A percentile compares a stretch with the other conserved stretches of the same genome.
Conservation (phyloP, 2,797 vertebrate genomes). For the Rhadinocentrus ornatus region DNA sequence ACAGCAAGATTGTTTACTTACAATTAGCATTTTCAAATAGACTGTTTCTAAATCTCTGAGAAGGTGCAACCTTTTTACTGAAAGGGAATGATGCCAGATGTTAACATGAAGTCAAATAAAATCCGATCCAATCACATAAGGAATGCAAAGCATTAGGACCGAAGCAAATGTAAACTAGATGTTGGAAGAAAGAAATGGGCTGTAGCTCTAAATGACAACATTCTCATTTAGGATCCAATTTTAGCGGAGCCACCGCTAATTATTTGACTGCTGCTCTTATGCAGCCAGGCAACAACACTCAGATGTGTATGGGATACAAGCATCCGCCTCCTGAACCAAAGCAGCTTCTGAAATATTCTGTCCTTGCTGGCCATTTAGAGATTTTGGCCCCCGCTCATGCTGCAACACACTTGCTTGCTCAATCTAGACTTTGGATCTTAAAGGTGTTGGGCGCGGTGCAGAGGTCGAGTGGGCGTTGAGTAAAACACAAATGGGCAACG, state of each 20-base stretch:
- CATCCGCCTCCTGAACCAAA: not conserved
- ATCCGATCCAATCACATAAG: conserved; percentile 40
- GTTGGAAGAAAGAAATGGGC: conserved; percentile 33
- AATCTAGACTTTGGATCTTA: conserved; percentile 1
- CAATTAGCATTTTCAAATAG: not conserved
- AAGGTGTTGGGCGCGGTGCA: not conserved
- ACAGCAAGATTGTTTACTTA: not conserved
- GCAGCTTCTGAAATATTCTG: not conserved
- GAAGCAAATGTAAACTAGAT: conserved; percentile 33
- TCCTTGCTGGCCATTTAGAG: conserved; percentile 14
- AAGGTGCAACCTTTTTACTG: not conserved
- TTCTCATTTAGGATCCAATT: conserved; percentile 51
- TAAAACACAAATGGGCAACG: conserved; percentile 10
- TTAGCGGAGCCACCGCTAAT: conserved; percentile 38
- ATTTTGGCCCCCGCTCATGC: not conserved
- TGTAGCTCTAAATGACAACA: conserved; percentile 35
- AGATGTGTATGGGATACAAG: not conserved
- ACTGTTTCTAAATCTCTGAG: not conserved
- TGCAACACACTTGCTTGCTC: conserved; percentile 18
- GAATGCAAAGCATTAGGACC: conserved; percentile 9
- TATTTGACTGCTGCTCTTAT: conserved; percentile 21
- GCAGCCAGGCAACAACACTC: conserved; percentile 39
- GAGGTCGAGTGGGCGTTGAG: not conserved
- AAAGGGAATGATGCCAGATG: conserved; percentile 7
- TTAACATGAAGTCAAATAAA: conserved; percentile 2